Base-by-base conservation (phyloP, 2,113 vertebrate species). In the Sprattus sprattus region DNA sequence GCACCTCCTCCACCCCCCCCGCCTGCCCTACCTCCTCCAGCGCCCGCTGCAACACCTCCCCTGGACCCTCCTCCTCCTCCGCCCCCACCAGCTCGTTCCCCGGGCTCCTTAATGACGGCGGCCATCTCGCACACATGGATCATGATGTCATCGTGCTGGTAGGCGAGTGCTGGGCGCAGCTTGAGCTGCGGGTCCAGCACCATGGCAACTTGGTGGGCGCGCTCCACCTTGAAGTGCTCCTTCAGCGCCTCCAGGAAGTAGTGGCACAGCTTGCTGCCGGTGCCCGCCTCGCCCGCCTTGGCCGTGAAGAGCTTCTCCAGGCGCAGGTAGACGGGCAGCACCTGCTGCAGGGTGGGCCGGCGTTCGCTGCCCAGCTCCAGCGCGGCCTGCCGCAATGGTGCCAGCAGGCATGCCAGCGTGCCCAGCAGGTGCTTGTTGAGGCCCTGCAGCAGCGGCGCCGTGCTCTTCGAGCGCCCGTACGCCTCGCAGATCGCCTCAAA, bases 231-330 rank as follows among this genome's bases (percentile, higher is more conserved):
- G 92, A 99, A 99, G 93, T 99, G 98, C 94, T 99, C 98, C 91
- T 99, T 99, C 82, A 99, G 95, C 0, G 98, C 98, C 91, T 99
- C 98, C 52, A 99, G 93, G 89, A 99, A 99, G 93, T 98, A 98
- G 93, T 99, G 98, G 94, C 98, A 99, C 82, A 99, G 96, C 90
- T 99, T 99, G 94, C 98, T 99, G 91, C 98, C 97, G 0, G 96
- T 94, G 0, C 98, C 97, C 0, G 97, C 97, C 1, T 99, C 98
- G 0, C 98, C 97, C 45, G 98, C 98, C 95, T 99, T 99, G 91
- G 97, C 95, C 13, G 98, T 99, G 93, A 99, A 99, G n/a, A 99
- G 97, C 93, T 99, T 99, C 95, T 99, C 98, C 93, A 99, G 92
- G 87, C 96, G 95, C 82, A 99, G 95, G 1, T 99, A 99, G 91